Evolutionary conservation across 2,113 vertebrate genomes (phyloP), one percentile per base, ranked within the genome.

Genomic region (Cricetomys ansorgei): DNA sequence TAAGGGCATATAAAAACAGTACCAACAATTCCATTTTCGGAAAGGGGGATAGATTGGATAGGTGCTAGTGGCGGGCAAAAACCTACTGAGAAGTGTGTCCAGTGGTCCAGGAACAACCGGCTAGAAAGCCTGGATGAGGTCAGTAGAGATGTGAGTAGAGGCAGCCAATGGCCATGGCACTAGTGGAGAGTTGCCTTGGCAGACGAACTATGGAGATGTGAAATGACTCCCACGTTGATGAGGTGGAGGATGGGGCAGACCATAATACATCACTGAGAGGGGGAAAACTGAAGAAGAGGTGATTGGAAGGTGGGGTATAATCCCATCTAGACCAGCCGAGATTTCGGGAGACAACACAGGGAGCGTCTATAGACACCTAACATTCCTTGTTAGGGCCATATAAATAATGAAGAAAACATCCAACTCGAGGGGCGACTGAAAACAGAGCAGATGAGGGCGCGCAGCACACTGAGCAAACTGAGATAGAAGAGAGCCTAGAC

Each of bases 381-480:
- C 25, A 3, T 13, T 8, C 19, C 19, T 76, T 17, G 13, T 40
- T n/a, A 9, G 23, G 80, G 15, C 43, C 62, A 84, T 48, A 40
- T 7, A 17, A 89, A 31, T 7, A 17, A 89, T 31, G 67, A 43
- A 77, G 40, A 91, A 72, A 55, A 53, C 11, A 23, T 16, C 12
- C 77, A 17, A 67, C 1, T 34, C 27, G 0, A 50, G 73, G 40
- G 37, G 25, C 6, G 45, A 73, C 16, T 45, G 2, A 0, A 70
- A 23, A 5, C 59, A 55, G 29, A 6, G 80, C 4, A 34, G 37
- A 25, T 1, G 37, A 45, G 92, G 34, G 50, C 37, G 16, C 7
- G 0, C 0, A 40, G 59, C 1, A 43, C 23, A 31, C 23, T 19
- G 31, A 4, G n/a, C 10, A 37, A 16, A 4, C 5, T 3, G 64